phyloP scores from a whole-genome alignment of 2,888 invertebrate genomes.

The Calameuta idolon region DNA sequence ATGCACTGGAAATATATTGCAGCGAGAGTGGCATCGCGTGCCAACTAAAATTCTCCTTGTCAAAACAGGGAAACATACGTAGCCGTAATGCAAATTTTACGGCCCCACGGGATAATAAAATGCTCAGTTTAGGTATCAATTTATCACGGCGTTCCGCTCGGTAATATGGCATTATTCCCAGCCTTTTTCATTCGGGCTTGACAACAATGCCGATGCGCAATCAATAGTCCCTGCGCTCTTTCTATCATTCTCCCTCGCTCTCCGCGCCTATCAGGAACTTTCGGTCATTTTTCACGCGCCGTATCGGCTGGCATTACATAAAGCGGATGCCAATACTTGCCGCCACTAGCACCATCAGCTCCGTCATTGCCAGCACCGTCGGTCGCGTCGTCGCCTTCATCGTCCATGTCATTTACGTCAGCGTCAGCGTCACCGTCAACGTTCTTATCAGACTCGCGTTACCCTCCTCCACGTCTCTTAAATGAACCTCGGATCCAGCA shows the following conservation, averaged over 20 bases:
- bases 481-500: too few relatives aligned
- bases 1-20: too few relatives aligned
- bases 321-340: conserved; percentile 36
- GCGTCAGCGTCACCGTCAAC: too few relatives aligned
- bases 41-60: too few relatives aligned
- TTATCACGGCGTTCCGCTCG: conserved; percentile 45
- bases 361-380: too few relatives aligned
- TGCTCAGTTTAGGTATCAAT: conserved; percentile 42
- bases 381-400: too few relatives aligned
- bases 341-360: conserved; percentile 3
- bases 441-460: too few relatives aligned
- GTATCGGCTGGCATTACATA: conserved; percentile 37
- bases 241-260: background rate
- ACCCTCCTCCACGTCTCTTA: too few relatives aligned
- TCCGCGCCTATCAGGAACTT: conserved; percentile 34
- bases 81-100: conserved; percentile 26
- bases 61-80: too few relatives aligned
- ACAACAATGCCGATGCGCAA: conserved; percentile 52
- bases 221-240: conserved; percentile 41
- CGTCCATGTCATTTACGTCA: too few relatives aligned
- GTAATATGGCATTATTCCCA: conserved; percentile 52
- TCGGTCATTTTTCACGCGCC: conserved; percentile 51
- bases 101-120: conserved; percentile 25
- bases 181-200: conserved; percentile 31
- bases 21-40: too few relatives aligned